Evolutionary conservation across 2,113 vertebrate species (phyloP).

Genomic region (Brachyistius frenatus): DNA sequence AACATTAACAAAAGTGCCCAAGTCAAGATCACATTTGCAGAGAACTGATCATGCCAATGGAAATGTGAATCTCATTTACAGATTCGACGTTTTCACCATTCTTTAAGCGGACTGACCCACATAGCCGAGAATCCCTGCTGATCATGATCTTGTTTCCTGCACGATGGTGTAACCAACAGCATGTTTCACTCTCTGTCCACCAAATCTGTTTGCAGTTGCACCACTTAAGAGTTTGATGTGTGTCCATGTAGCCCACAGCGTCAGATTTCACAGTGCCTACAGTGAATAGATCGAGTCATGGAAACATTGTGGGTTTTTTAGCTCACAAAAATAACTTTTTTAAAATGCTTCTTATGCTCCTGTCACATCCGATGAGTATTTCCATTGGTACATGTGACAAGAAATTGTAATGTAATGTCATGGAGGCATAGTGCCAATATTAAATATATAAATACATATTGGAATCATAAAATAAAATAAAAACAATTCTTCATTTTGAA

Average conservation of each 20-base stretch:
- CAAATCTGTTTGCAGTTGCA: constrained; percentile 31
- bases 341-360: constrained; percentile 7
- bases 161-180: constrained; percentile 22
- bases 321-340: constrained; percentile 26
- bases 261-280: constrained; percentile 31
- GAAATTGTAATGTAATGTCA: too few relatives aligned
- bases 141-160: constrained; percentile 25
- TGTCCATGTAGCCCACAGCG: constrained; percentile 27
- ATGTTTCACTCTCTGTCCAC: constrained; percentile 33
- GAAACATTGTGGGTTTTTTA: constrained; percentile 11
- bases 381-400: too few relatives aligned
- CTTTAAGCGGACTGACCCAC: constrained; percentile 61
- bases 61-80: constrained; percentile 21
- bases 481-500: too few relatives aligned
- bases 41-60: neutral
- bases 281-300: constrained; percentile 18
- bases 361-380: neutral
- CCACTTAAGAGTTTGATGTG: constrained; percentile 31
- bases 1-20: neutral
- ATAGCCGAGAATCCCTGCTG: constrained; percentile 37
- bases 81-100: constrained; percentile 9
- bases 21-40: neutral
- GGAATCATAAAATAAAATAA: too few relatives aligned
- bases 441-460: too few relatives aligned
- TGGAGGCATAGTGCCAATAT: neutral